Evolutionary conservation across 2,797 vertebrate species (phyloP), one percentile per base, ranked within the genome.

Genomic region (Mormyrops attenuatus): DNA sequence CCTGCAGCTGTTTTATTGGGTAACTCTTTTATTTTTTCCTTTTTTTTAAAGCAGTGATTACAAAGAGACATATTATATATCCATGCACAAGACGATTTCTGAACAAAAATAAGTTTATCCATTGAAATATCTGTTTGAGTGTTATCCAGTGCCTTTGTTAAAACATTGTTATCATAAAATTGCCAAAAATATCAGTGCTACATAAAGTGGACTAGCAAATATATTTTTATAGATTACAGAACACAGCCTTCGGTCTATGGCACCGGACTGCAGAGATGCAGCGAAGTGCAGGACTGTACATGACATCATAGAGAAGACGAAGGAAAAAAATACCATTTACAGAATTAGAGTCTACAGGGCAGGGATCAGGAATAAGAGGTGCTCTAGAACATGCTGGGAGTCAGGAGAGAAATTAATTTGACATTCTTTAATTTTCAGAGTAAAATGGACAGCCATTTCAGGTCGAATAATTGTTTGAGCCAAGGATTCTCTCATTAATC

Each of bases 401-500:
- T 91, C 93, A 93, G 89, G 89, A 88, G 92, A 93, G 95, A 96
- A 97, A 96, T 96, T 95, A 96, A 98, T 97, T 97, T 99, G 96
- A 97, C 97, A 97, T 97, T 97, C 97, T 98, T 98, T 98, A 98
- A 98, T 99, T 99, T 99, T 97, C 97, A 90, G 95, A 98, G 94
- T 96, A 97, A 97, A 99, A 99, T 98, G 97, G 97, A 96, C 96
- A 98, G 97, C 97, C 97, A 97, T 98, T 98, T 97, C 97, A 97
- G 97, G 98, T 97, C 96, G 97, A 99, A 99, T 98, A 98, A 99
- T 99, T 99, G 97, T 99, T 98, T 99, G 98, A 99, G 98, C 97
- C 97, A 96, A 98, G 97, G 97, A 98, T 99, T 99, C 98, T 99
- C 99, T 99, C 98, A 99, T 99, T 99, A 99, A 99, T 98, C 97